These are phyloP conservation scores for Drosophila guanche DNA, from an alignment of 1,140 invertebrate genomes.

Conservation along the genomic window DNA sequence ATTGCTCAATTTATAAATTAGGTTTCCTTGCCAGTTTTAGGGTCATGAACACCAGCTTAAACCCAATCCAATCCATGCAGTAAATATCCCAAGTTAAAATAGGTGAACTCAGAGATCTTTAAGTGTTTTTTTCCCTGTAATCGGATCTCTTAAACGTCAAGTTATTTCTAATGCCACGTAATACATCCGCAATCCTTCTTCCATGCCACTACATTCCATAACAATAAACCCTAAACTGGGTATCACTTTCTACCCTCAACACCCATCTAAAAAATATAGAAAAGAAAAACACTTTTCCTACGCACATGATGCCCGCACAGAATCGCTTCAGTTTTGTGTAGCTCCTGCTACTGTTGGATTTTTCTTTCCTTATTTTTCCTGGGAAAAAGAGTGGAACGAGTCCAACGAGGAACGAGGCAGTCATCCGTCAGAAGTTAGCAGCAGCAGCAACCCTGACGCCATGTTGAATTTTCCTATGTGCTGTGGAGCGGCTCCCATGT, in stretches of 20 bases:
- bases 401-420: conserved; percentile 39
- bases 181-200: too few species aligned
- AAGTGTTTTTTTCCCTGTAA: too few species aligned
- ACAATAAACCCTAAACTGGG: conserved; percentile 3
- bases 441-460: conserved; percentile 57
- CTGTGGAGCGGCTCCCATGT: conserved; percentile 3
- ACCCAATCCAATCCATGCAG: too few species aligned
- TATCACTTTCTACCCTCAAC: neutral
- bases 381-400: conserved; percentile 12
- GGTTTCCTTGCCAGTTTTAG: too few species aligned
- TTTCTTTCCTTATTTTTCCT: conserved; percentile 27
- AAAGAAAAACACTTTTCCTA: conserved; percentile 2
- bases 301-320: conserved; percentile 28
- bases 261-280: neutral
- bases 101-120: too few species aligned
- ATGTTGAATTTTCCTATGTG: conserved; percentile 66
- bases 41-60: too few species aligned
- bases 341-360: conserved; percentile 14
- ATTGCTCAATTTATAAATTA: too few species aligned
- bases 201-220: neutral
- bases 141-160: too few species aligned
- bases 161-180: too few species aligned
- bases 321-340: conserved; percentile 17
- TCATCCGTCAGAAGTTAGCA: conserved; percentile 78
- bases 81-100: too few species aligned